Conservation (phyloP, 2,113 vertebrate species). For the Zingel zingel region DNA sequence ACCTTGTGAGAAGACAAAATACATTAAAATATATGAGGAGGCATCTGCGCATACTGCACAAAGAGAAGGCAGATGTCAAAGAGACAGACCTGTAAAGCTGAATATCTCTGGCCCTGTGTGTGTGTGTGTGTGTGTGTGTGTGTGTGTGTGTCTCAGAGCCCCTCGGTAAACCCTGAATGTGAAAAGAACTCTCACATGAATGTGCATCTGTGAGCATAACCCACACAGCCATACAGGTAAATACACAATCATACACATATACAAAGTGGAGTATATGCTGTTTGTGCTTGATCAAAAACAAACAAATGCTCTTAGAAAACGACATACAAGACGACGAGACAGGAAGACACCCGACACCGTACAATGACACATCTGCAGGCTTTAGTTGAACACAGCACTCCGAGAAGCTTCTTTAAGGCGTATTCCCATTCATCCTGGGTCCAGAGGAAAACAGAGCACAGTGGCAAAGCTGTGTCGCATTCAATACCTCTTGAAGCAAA, state of each 20-base stretch:
- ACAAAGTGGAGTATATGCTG: neutral
- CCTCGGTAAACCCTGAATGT: slow-evolving; percentile 57
- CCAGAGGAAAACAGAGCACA: slow-evolving; percentile 18
- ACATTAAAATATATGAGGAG: slow-evolving; percentile 50
- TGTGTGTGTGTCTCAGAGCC: slow-evolving; percentile 8
- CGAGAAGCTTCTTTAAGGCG: slow-evolving; percentile 36
- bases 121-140: slow-evolving; percentile 8
- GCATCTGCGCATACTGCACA: slow-evolving; percentile 34
- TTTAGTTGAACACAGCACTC: slow-evolving; percentile 24
- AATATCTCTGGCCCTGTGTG: slow-evolving; percentile 16
- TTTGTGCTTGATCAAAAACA: slow-evolving; percentile 35
- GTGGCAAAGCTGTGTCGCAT: slow-evolving; percentile 21
- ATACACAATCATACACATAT: slow-evolving; percentile 16
- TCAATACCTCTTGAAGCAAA: slow-evolving; percentile 6
- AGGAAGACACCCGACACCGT: neutral
- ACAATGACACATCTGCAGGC: slow-evolving; percentile 40
- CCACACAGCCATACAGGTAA: slow-evolving; percentile 2
- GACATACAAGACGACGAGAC: neutral
- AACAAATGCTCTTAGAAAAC: slow-evolving; percentile 32
- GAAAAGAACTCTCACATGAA: slow-evolving; percentile 31
- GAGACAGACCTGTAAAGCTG: slow-evolving; percentile 42
- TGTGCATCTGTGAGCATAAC: slow-evolving; percentile 9
- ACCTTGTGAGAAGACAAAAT: slow-evolving; percentile 52
- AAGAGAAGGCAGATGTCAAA: slow-evolving; percentile 59
- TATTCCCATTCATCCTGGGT: slow-evolving; percentile 47